Percentiles rank a stretch among this genome's conserved stretches.
These are phyloP conservation scores for Eospalax fontanierii DNA, from an alignment of 2,797 vertebrate species.

Conservation along the genomic window DNA sequence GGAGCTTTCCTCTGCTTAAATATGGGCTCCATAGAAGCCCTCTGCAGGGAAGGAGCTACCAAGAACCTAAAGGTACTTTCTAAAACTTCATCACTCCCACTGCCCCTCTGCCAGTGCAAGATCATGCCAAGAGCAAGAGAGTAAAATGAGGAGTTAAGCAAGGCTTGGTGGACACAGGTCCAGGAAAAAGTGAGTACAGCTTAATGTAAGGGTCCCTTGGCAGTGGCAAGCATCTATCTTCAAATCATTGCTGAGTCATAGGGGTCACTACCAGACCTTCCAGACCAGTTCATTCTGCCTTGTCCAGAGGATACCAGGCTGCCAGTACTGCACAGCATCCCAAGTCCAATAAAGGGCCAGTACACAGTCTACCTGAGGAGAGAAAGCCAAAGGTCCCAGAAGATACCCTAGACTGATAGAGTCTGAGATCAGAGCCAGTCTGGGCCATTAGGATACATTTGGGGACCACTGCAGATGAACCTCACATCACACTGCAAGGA, in stretches of 20 bases:
- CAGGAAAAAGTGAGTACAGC: neutral
- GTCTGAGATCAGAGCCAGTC: neutral
- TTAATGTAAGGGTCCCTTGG: neutral
- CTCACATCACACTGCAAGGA: neutral
- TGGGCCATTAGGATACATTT: accelerated
- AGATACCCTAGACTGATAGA: neutral
- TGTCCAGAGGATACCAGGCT: neutral
- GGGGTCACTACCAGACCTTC: neutral
- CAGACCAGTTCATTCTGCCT: neutral
- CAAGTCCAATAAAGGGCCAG: neutral
- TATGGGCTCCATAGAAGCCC: neutral
- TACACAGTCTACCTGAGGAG: neutral
- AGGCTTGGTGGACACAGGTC: neutral
- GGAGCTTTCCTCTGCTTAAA: neutral
- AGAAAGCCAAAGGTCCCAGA: neutral
- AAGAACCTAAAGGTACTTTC: neutral
- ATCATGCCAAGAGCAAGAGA: neutral
- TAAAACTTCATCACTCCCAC: too few relatives aligned
- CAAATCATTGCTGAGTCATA: neutral
- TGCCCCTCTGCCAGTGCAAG: neutral
- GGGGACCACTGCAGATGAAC: neutral
- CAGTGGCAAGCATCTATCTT: neutral
- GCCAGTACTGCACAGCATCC: neutral
- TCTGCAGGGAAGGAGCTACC: neutral
- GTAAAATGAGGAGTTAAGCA: neutral